phyloP scores from a whole-genome alignment of 2,113 vertebrate genomes.

The Coreoperca whiteheadi region DNA sequence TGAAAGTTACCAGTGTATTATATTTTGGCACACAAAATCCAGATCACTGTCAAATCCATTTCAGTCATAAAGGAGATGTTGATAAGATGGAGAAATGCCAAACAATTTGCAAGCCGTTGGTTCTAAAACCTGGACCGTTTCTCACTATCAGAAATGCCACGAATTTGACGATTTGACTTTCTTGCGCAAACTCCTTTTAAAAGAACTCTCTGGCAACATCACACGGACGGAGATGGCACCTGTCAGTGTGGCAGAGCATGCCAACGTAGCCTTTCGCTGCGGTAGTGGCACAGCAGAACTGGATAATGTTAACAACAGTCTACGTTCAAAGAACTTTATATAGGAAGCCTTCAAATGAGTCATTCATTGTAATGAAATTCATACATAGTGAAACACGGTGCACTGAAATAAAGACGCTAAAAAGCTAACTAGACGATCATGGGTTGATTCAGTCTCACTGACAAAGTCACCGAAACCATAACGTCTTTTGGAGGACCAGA shows the following conservation, averaged over 20 bases:
- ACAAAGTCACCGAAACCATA: neutral
- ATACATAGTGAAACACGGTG: neutral
- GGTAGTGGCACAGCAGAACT: neutral
- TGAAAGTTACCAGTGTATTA: slow-evolving; percentile 28
- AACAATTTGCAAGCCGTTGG: neutral
- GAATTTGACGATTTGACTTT: neutral
- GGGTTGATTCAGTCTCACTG: neutral
- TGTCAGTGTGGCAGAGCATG: neutral
- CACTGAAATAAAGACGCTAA: neutral
- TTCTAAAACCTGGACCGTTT: neutral
- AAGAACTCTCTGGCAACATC: neutral
- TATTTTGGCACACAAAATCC: slow-evolving; percentile 5
- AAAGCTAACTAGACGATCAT: neutral
- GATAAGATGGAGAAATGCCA: neutral
- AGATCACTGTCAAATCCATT: slow-evolving; percentile 28
- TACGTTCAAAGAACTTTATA: neutral
- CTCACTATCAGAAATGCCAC: neutral
- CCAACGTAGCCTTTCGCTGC: neutral
- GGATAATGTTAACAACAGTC: too few relatives aligned
- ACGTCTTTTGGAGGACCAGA: neutral
- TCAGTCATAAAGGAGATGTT: slow-evolving; percentile 13
- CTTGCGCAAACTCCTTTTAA: neutral
- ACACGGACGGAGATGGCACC: neutral
- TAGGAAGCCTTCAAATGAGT: neutral
- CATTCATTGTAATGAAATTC: neutral